phyloP scores from a whole-genome alignment of 2,797 vertebrate genomes.

The Poecilia picta region DNA sequence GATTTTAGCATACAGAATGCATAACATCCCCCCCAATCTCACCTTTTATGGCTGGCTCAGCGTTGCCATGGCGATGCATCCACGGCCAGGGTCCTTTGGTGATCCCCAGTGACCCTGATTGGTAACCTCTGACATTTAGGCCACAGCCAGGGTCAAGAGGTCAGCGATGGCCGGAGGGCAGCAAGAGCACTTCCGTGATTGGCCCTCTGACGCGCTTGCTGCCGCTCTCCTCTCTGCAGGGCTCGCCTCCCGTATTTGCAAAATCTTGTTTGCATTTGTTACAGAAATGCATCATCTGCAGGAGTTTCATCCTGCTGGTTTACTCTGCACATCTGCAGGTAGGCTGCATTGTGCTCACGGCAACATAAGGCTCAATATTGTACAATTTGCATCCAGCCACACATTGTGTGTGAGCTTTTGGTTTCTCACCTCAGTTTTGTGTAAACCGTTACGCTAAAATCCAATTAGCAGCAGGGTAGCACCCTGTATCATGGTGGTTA shows the following conservation, averaged over 20 bases:
- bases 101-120: slow-evolving; percentile 74
- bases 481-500: slow-evolving; percentile 63
- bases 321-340: slow-evolving; percentile 41
- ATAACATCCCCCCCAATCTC: slow-evolving; percentile 53
- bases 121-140: slow-evolving; percentile 81
- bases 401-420: neutral
- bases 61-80: slow-evolving; percentile 79
- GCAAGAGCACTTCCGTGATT: slow-evolving; percentile 81
- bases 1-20: slow-evolving; percentile 53
- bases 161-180: slow-evolving; percentile 81
- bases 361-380: slow-evolving; percentile 46
- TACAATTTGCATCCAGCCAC: slow-evolving; percentile 54
- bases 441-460: slow-evolving; percentile 51
- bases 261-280: slow-evolving; percentile 62
- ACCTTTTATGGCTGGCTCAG: slow-evolving; percentile 51
- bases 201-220: slow-evolving; percentile 66
- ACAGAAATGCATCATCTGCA: slow-evolving; percentile 10
- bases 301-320: slow-evolving; percentile 30
- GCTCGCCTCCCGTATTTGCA: slow-evolving; percentile 39
- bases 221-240: slow-evolving; percentile 44
- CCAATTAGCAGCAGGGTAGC: slow-evolving; percentile 44
- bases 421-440: slow-evolving; percentile 29
- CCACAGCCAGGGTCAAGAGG: slow-evolving; percentile 80
- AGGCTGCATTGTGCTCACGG: slow-evolving; percentile 33
- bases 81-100: slow-evolving; percentile 68